phyloP scores from a whole-genome alignment of 2,888 invertebrate genomes.

The Aelia acuminata region DNA sequence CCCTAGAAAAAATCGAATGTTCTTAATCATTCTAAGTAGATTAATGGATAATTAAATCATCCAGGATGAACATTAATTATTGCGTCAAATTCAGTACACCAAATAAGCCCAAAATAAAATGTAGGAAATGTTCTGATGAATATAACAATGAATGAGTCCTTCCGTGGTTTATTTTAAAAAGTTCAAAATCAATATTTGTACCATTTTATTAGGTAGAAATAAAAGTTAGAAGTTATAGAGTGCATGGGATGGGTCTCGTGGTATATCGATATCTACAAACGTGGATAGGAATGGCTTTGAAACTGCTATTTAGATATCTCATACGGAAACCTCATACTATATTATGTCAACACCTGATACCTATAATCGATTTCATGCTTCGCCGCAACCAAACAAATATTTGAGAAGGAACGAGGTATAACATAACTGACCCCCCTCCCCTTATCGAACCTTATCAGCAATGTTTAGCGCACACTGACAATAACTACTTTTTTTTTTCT shows the following conservation, averaged over 20 bases:
- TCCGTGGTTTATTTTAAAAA: no score
- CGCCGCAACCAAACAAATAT: background rate
- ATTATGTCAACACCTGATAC: background rate
- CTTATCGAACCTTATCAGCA: background rate
- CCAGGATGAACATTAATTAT: no score
- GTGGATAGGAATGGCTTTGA: background rate
- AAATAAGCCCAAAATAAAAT: no score
- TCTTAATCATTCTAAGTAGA: no score
- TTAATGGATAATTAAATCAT: no score
- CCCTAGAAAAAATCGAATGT: no score
- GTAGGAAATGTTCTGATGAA: no score
- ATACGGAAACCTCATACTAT: background rate
- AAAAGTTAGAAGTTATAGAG: background rate
- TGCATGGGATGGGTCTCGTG: no score
- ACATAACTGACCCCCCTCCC: background rate
- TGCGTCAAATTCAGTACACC: no score
- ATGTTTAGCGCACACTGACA: background rate
- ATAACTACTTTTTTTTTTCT: background rate
- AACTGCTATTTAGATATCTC: background rate
- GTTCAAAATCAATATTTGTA: no score
- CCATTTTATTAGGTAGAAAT: no score
- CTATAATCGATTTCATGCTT: background rate
- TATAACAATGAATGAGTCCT: no score
- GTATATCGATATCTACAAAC: background rate
- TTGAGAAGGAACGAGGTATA: slow-evolving; percentile 13